phyloP scores from a whole-genome alignment of 2,888 invertebrate species.

The Drosophila heteroneura region DNA sequence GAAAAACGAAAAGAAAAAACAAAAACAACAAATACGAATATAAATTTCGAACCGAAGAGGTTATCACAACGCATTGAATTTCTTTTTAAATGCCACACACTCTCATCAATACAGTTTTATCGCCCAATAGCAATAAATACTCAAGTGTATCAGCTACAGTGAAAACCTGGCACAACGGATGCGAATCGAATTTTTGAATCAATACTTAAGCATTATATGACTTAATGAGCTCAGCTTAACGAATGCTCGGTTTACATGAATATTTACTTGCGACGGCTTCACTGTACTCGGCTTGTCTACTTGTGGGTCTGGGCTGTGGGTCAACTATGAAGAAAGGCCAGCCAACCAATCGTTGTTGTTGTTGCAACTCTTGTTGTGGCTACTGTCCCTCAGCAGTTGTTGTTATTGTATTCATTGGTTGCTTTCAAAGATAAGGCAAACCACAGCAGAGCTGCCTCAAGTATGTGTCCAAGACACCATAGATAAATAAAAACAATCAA shows the following conservation, averaged over 20 bases:
- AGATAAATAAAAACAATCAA: conserved; percentile 37
- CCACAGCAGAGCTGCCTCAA: conserved; percentile 7
- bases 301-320: conserved; percentile 53
- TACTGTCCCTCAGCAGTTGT: conserved; percentile 35
- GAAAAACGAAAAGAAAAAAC: neutral
- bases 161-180: conserved; percentile 14
- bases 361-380: conserved; percentile 24
- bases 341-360: conserved; percentile 34
- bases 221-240: conserved; percentile 1
- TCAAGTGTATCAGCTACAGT: conserved; percentile 42
- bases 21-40: conserved; percentile 39
- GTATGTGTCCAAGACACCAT: conserved; percentile 34
- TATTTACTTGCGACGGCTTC: conserved; percentile 13
- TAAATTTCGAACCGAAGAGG: conserved; percentile 55
- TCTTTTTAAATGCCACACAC: conserved; percentile 55
- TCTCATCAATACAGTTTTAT: conserved; percentile 37
- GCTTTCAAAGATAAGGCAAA: conserved; percentile 54
- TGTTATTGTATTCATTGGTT: conserved; percentile 28
- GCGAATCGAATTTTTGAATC: conserved; percentile 4
- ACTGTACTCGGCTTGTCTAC: conserved; percentile 42
- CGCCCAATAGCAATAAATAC: conserved; percentile 42
- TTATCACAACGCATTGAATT: conserved; percentile 70
- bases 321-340: conserved; percentile 80
- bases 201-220: conserved; percentile 1
- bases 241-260: neutral